A percentile compares a stretch with the other conserved stretches of the same genome.
phyloP scores from a whole-genome alignment of 2,888 invertebrate species.

The Lamproptera curius region DNA sequence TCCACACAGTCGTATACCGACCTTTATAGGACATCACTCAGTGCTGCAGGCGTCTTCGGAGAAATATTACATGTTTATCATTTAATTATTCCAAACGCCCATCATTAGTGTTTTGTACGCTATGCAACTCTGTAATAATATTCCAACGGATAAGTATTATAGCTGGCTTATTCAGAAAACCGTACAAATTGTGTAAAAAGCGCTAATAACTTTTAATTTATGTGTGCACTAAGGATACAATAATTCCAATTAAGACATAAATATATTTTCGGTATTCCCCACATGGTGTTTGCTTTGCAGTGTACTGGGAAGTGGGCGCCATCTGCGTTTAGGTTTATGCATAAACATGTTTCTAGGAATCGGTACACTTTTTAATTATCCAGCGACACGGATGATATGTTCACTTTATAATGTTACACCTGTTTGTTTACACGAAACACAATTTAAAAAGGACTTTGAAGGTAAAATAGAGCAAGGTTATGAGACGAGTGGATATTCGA shows the following conservation, averaged over 20 bases:
- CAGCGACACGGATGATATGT: no score
- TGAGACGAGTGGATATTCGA: no score
- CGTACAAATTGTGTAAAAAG: slow-evolving; percentile 1
- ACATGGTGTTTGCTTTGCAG: slow-evolving; percentile 1
- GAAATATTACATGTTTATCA: neutral
- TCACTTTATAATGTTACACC: no score
- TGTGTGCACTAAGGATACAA: neutral
- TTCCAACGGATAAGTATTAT: no score
- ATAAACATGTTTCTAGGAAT: neutral
- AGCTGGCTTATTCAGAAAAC: no score
- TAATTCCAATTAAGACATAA: slow-evolving; percentile 2
- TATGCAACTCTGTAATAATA: no score
- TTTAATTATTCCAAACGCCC: slow-evolving; percentile 1
- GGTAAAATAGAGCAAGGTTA: no score
- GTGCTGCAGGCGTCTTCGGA: neutral
- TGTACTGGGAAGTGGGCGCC: neutral
- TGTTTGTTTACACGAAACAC: no score
- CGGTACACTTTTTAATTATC: no score
- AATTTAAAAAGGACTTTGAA: no score
- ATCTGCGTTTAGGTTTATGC: neutral
- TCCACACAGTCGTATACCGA: neutral
- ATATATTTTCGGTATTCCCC: slow-evolving; percentile 2
- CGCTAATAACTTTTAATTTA: neutral
- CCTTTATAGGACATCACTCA: neutral
- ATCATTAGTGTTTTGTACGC: no score